Evolutionary conservation across 2,888 invertebrate species (phyloP), one percentile per base, ranked within the genome.

Genomic region (Amphipoea lucens): DNA sequence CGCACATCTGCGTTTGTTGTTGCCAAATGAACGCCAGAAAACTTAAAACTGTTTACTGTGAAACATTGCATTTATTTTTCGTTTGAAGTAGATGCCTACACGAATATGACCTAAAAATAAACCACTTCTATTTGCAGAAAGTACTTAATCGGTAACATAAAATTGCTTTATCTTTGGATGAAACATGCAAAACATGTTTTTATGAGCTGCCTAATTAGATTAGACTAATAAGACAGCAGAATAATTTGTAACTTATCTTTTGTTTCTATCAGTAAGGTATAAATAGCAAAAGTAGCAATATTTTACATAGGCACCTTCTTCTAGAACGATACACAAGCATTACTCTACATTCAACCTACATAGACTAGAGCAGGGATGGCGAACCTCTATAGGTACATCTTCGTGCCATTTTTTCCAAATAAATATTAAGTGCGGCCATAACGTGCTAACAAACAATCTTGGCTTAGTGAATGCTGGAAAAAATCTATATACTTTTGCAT

Each of bases 1-100:
- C 69, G 29, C 63, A 75, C 84, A 87, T 82, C 69, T 86, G 85
- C 75, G 62, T 40, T 74, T 74, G 75, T 83, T 85, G 78, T 83
- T 84, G 81, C 78, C 78, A 74, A 86, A 83, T 76, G 78, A 63
- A 68, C 76, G 80, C 74, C 60, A 74, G 12, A 72, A 72, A 66
- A 68, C 40, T 45, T 60, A 40, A 29, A 51, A 76, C 23, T 51
- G 14, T 70, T 70, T 20, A 72, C 12, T 60, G 51, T 62, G 23
- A 62, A 83, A 85, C 23, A 73, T 57, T 48, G 29, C 51, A 67
- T 70, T 29, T 9, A 62, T 60, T 69, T 17, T 48, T 54, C 11
- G 40, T 45, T 45, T 42, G 20, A 57, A 42, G 40, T 72, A 48
- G 2, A 0, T 17, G 14, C 9, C 71, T 29, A 40, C 62, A 48